Base-by-base conservation (phyloP, 2,888 invertebrate species). In the Leptodirus hochenwartii region DNA sequence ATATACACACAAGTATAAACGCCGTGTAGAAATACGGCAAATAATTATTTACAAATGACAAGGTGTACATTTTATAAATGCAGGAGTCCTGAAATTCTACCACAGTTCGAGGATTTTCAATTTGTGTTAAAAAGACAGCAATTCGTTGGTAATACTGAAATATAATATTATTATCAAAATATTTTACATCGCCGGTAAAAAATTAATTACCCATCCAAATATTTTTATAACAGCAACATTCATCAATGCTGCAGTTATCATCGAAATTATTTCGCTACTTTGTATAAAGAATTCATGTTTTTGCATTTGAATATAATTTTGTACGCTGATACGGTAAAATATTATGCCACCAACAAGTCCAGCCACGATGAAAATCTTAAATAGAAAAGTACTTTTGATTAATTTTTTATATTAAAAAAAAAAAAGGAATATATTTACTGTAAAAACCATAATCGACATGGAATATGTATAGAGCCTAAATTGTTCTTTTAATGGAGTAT, bases 31-130 rank as follows among this genome's bases (percentile, higher is more conserved):
- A 38, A 22, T 51, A 37, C 3, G 46, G 44, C 5, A 47, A 36
- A 34, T 49, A 56, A 32, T 49, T 49, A 32, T 51, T 52, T 2
- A 47, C 44, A 32, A 53, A 50, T 4, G 45, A 47, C 25, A 54
- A 37, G 8, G 48, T 43, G 34, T 48, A 53, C 26, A 44, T 40
- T 39, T 56, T 56, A 25, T 44, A 44, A 28, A 53, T 47, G 32
- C 45, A 50, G 3, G 53, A 47, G 31, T 48, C 43, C 22, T 51
- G 47, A 35, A 47, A 51, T 16, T 47, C 44, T 4, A 37, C 29
- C 35, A 50, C 45, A 1, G 52, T 52, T 33, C 50, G 43, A 27
- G 51, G 54, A 38, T 50, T 50, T 39, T 56, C 54, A 27, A 44
- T 32, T 13, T 43, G 37, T 5, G 50, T 53, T 32, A 54, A 30